Evolutionary conservation across 2,888 invertebrate genomes (phyloP).

Genomic region (Drosophila melanocephala): DNA sequence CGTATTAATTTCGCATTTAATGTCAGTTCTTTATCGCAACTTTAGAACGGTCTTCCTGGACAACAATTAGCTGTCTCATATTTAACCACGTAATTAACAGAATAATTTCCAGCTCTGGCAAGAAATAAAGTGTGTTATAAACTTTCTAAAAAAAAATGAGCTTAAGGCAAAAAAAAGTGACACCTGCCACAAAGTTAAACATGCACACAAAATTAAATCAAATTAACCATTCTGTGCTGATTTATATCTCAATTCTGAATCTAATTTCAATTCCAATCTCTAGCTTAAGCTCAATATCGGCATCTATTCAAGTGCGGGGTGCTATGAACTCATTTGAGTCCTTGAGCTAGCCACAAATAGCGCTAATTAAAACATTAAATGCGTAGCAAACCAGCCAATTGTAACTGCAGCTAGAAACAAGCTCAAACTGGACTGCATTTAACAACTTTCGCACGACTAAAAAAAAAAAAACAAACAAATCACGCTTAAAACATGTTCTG

Average conservation of each 20-base stretch:
- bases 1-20: neutral
- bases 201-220: slow-evolving; percentile 36
- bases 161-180: slow-evolving; percentile 39
- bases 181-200: slow-evolving; percentile 54
- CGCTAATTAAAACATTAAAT: slow-evolving; percentile 77
- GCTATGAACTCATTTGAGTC: slow-evolving; percentile 54
- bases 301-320: slow-evolving; percentile 42
- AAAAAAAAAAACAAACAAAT: neutral
- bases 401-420: slow-evolving; percentile 36
- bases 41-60: slow-evolving; percentile 10
- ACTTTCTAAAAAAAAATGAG: slow-evolving; percentile 64
- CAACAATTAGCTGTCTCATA: slow-evolving; percentile 22
- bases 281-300: slow-evolving; percentile 11
- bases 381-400: slow-evolving; percentile 54
- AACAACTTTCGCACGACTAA: slow-evolving; percentile 45
- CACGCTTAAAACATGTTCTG: slow-evolving; percentile 31
- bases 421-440: slow-evolving; percentile 52
- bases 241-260: slow-evolving; percentile 42
- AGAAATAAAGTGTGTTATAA: slow-evolving; percentile 24
- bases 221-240: slow-evolving; percentile 57
- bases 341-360: slow-evolving; percentile 58
- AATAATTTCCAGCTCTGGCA: slow-evolving; percentile 25
- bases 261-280: slow-evolving; percentile 10
- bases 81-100: slow-evolving; percentile 55
- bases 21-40: neutral